Conservation (phyloP, 64 coral and sea anemone species). For the Hydrozoanthus tunicans region DNA sequence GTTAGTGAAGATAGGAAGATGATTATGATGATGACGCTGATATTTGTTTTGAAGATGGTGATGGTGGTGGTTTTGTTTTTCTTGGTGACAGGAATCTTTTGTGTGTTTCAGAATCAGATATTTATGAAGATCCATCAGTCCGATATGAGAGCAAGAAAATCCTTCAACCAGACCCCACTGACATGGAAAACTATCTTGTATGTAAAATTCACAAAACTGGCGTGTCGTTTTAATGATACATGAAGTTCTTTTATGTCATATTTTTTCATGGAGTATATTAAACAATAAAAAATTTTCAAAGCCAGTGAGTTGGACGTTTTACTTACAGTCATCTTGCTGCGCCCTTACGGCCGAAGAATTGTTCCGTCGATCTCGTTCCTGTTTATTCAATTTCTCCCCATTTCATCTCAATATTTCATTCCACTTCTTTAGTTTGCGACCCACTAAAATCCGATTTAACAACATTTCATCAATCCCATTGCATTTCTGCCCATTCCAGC, state of each 20-base stretch:
- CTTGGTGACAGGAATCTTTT: neutral
- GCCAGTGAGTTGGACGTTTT: no score
- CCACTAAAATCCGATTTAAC: no score
- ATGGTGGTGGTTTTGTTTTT: neutral
- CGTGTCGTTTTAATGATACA: neutral
- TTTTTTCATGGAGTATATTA: no score
- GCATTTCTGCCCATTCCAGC: no score
- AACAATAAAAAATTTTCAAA: no score
- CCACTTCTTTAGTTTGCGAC: no score
- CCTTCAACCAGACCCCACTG: slow-evolving; percentile 90
- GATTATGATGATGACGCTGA: neutral
- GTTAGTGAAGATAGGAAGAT: neutral
- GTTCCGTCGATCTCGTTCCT: no score
- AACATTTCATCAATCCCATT: no score
- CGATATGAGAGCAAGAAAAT: slow-evolving; percentile 93
- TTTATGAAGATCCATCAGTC: slow-evolving; percentile 97
- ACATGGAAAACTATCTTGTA: slow-evolving; percentile 97
- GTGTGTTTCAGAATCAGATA: slow-evolving; percentile 81
- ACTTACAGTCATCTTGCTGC: no score
- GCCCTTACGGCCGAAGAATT: no score
- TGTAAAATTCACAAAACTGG: neutral
- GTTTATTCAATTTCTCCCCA: no score
- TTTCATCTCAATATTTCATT: no score
- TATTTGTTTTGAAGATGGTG: neutral
- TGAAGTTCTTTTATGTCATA: neutral